Evolutionary conservation across 2,113 vertebrate species (phyloP).

Genomic region (Callithrix jacchus): DNA sequence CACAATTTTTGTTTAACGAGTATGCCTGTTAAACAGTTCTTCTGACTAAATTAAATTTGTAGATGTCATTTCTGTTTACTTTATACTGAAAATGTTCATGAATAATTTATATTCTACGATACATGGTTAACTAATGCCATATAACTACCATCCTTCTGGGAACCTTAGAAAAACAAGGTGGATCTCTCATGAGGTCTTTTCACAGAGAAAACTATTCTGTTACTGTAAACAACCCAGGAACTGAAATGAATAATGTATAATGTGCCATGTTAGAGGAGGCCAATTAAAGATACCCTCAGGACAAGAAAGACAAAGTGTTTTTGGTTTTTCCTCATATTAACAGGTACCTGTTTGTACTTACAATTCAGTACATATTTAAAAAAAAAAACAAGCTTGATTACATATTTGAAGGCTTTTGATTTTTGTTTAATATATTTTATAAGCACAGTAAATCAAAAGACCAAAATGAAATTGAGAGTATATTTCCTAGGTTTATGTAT

Average conservation of each 20-base stretch:
- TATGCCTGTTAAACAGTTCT: conserved; percentile 34
- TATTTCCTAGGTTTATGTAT: background rate
- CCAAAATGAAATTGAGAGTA: background rate
- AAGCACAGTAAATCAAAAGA: background rate
- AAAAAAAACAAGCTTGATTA: background rate
- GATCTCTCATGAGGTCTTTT: conserved; percentile 72
- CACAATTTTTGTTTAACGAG: conserved; percentile 28
- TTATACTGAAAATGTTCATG: conserved; percentile 52
- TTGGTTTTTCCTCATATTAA: conserved; percentile 40
- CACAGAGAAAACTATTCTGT: conserved; percentile 70
- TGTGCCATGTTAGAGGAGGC: conserved; percentile 41
- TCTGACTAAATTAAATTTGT: conserved; percentile 58
- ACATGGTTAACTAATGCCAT: conserved; percentile 62
- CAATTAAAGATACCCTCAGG: conserved; percentile 65
- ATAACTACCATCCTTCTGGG: conserved; percentile 72
- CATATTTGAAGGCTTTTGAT: conserved; percentile 23
- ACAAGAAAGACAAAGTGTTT: conserved; percentile 37
- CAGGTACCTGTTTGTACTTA: conserved; percentile 38
- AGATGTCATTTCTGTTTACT: conserved; percentile 63
- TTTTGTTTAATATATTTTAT: conserved; percentile 30
- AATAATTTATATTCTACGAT: conserved; percentile 68
- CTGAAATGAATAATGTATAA: conserved; percentile 65
- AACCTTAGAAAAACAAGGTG: conserved; percentile 75
- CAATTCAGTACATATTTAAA: background rate
- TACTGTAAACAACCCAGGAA: conserved; percentile 75